Conservation (phyloP, 1,140 invertebrate genomes). For the Trichonephila clavipes region DNA sequence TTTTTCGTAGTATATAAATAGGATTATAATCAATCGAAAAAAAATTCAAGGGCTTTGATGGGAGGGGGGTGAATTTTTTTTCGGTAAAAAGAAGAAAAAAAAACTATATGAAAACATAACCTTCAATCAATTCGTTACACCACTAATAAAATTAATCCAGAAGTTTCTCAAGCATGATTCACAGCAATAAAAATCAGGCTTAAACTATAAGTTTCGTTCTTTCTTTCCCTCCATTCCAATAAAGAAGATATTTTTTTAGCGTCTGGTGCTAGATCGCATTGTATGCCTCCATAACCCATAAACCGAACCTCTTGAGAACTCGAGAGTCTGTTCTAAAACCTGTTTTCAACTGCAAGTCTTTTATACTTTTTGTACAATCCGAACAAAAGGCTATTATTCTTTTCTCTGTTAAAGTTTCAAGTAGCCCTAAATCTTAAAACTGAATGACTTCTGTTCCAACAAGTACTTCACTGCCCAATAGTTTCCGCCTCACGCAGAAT, state of each 20-base stretch:
- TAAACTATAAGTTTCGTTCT: not conserved
- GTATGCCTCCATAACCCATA: not conserved
- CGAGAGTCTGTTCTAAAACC: not conserved
- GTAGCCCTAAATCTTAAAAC: conserved; percentile 8
- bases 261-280: not conserved
- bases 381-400: conserved; percentile 12
- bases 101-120: too few species aligned
- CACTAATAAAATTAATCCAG: too few species aligned
- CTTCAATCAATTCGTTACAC: too few species aligned
- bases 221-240: not conserved
- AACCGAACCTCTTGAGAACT: not conserved
- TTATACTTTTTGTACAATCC: not conserved
- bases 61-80: too few species aligned
- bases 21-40: too few species aligned
- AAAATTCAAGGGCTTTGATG: too few species aligned
- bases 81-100: too few species aligned
- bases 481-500: not conserved
- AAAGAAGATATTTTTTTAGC: not conserved
- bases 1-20: too few species aligned
- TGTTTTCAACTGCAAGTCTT: not conserved
- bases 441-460: conserved; percentile 17
- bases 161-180: too few species aligned
- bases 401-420: not conserved
- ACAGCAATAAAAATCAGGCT: too few species aligned
- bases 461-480: not conserved